These are phyloP conservation scores for Leuctra nigra DNA, from an alignment of 2,888 invertebrate genomes.

Conservation along the genomic window DNA sequence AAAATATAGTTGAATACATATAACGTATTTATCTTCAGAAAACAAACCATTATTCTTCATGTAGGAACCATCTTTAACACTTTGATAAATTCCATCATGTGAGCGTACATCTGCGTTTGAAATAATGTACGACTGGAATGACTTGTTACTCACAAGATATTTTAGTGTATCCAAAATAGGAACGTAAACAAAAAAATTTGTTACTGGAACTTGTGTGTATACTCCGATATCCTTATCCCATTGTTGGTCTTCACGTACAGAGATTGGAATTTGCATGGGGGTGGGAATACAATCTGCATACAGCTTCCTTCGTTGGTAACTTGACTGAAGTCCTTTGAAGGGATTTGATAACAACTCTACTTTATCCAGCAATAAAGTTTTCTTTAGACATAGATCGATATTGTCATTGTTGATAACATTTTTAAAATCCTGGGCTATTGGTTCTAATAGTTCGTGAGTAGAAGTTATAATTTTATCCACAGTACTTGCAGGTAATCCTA, in stretches of 20 bases:
- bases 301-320: background rate
- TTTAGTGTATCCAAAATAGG: conserved; percentile 22
- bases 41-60: conserved; percentile 4
- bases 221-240: background rate
- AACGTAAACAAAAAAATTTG: conserved; percentile 19
- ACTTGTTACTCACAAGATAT: conserved; percentile 4
- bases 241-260: background rate
- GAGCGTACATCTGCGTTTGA: background rate
- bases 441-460: no score
- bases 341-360: background rate
- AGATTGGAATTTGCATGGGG: background rate
- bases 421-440: no score
- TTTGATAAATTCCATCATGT: background rate
- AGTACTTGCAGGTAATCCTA: no score
- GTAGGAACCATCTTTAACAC: background rate
- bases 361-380: background rate
- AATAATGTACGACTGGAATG: background rate
- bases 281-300: background rate
- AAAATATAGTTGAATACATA: conserved; percentile 23
- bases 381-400: no score
- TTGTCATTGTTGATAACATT: no score
- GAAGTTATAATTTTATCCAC: no score
- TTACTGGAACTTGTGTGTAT: background rate
- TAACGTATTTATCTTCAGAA: conserved; percentile 2
- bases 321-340: background rate